These are phyloP conservation scores for Martes martes DNA, from an alignment of 2,113 vertebrate genomes.

Conservation along the genomic window DNA sequence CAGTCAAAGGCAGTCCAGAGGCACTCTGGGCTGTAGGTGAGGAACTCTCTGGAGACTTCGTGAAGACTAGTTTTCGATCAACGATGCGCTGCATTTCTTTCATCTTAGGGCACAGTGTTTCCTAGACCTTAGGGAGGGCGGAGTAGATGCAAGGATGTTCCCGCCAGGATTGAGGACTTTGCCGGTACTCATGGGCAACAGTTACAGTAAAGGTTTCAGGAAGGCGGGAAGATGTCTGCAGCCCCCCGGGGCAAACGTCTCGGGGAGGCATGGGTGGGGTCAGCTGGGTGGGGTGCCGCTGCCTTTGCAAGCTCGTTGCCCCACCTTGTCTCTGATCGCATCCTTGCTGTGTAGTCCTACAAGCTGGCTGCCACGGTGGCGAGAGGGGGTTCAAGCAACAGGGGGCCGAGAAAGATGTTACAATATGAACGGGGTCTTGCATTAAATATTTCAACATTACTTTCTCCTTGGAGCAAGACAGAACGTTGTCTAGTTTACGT, in stretches of 20 bases:
- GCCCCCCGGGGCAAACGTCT: neutral
- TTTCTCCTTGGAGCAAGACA: neutral
- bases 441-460: neutral
- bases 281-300: neutral
- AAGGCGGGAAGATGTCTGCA: neutral
- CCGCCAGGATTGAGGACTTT: neutral
- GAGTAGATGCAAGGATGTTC: neutral
- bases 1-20: neutral
- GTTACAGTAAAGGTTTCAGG: neutral
- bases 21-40: neutral
- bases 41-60: neutral
- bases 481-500: neutral
- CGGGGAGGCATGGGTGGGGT: neutral
- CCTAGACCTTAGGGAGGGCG: neutral
- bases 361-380: neutral
- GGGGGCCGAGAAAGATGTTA: neutral
- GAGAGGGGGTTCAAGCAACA: neutral
- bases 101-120: neutral
- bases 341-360: neutral
- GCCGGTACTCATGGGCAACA: neutral
- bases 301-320: neutral
- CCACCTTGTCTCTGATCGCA: neutral
- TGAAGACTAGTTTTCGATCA: slow-evolving; percentile 18
- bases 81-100: neutral
- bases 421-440: neutral